phyloP scores from a whole-genome alignment of 1,140 invertebrate genomes.

The Vanessa tameamea region DNA sequence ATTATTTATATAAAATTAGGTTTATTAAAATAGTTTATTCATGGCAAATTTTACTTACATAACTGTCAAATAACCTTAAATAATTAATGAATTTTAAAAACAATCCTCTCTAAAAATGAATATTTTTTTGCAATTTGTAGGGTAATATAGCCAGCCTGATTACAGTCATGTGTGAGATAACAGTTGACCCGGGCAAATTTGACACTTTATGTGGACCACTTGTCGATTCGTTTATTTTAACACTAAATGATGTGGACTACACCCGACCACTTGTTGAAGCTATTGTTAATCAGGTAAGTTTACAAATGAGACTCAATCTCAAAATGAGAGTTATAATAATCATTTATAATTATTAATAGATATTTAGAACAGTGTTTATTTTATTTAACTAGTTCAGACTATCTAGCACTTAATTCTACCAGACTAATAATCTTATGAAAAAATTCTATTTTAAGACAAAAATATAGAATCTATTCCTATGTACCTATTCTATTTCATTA shows the following conservation, averaged over 20 bases:
- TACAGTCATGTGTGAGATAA: constrained; percentile 82
- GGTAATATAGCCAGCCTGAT: constrained; percentile 80
- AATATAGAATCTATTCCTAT: neutral
- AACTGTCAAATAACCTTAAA: too few species aligned
- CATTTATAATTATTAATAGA: neutral
- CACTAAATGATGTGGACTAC: constrained; percentile 77
- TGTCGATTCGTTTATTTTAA: constrained; percentile 80
- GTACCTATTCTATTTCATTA: too few species aligned
- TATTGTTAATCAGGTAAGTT: constrained; percentile 82
- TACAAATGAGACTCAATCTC: too few species aligned
- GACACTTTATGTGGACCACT: constrained; percentile 81
- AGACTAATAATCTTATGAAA: neutral
- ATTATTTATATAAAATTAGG: too few species aligned
- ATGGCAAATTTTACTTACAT: too few species aligned
- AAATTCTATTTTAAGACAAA: neutral
- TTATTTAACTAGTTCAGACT: neutral
- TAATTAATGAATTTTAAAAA: too few species aligned
- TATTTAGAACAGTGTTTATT: constrained; percentile 10
- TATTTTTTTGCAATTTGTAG: constrained; percentile 42
- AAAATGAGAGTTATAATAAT: too few species aligned
- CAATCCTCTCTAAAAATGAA: neutral
- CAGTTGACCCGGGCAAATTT: constrained; percentile 83
- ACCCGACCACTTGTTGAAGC: constrained; percentile 81
- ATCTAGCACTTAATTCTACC: neutral
- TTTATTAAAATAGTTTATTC: too few species aligned